Conservation (phyloP, 2,888 invertebrate species). For the Machimus atricapillus region DNA sequence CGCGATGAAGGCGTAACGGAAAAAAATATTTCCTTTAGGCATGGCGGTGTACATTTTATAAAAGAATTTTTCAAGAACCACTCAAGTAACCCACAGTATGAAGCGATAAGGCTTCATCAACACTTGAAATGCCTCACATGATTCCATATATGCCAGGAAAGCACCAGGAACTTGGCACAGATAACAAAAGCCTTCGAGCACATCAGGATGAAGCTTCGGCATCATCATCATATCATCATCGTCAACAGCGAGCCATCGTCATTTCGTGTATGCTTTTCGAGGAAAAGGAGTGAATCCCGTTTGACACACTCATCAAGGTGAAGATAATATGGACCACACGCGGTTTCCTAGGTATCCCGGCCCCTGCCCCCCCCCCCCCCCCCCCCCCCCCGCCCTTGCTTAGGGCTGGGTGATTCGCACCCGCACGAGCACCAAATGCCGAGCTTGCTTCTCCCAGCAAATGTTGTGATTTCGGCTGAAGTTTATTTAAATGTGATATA, state of each 20-base stretch:
- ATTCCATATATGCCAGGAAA: constrained; percentile 24
- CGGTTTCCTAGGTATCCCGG: neutral
- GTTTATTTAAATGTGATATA: constrained; percentile 44
- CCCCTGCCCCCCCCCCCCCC: too few species aligned
- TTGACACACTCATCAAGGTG: constrained; percentile 40
- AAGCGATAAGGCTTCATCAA: constrained; percentile 38
- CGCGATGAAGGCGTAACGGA: constrained; percentile 21
- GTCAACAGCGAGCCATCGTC: constrained; percentile 31
- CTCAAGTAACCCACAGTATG: constrained; percentile 37
- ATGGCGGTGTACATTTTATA: constrained; percentile 20
- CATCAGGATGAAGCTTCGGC: constrained; percentile 35
- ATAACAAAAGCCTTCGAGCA: constrained; percentile 38
- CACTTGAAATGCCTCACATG: constrained; percentile 35
- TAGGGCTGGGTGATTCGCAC: neutral
- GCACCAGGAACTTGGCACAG: constrained; percentile 34
- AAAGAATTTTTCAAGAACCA: constrained; percentile 27
- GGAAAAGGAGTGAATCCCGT: constrained; percentile 32
- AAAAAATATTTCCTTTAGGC: constrained; percentile 28
- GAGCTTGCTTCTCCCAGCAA: constrained; percentile 6
- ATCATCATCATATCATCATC: constrained; percentile 39
- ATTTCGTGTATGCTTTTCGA: constrained; percentile 8
- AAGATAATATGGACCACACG: constrained; percentile 34
- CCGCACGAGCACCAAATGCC: neutral
- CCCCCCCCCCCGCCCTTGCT: neutral
- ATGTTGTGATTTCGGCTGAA: constrained; percentile 44